Percentiles rank a stretch among this genome's conserved stretches.
These are phyloP conservation scores for Morpho helenor DNA, from an alignment of 2,888 invertebrate genomes.

Conservation along the genomic window DNA sequence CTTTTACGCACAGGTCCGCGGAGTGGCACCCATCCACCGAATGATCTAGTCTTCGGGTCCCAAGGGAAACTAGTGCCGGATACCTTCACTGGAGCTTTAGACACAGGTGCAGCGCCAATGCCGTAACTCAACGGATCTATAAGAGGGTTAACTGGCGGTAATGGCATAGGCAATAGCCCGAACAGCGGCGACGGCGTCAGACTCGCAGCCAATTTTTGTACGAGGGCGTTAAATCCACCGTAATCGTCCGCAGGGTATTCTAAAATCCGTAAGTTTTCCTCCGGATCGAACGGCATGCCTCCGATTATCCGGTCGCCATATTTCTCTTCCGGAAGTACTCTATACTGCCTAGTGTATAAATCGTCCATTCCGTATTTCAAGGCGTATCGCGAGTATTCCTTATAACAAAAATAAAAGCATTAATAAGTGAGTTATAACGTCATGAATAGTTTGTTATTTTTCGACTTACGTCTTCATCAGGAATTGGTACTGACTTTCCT, in stretches of 20 bases:
- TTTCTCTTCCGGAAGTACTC: slow-evolving; percentile 60
- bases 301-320: slow-evolving; percentile 58
- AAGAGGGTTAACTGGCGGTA: slow-evolving; percentile 26
- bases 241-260: slow-evolving; percentile 57
- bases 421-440: not conserved
- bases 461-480: slow-evolving; percentile 32
- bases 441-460: not conserved
- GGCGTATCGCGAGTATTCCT: slow-evolving; percentile 43
- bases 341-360: slow-evolving; percentile 54
- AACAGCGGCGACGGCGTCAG: slow-evolving; percentile 31
- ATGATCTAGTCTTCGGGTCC: slow-evolving; percentile 61
- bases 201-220: slow-evolving; percentile 53
- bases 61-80: slow-evolving; percentile 59
- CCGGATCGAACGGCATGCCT: slow-evolving; percentile 60
- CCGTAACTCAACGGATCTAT: slow-evolving; percentile 36
- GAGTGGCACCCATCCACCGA: slow-evolving; percentile 65
- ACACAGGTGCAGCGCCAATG: slow-evolving; percentile 36
- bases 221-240: slow-evolving; percentile 62
- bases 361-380: slow-evolving; percentile 61
- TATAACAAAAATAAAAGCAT: not conserved
- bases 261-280: slow-evolving; percentile 57
- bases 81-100: slow-evolving; percentile 37
- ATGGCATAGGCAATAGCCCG: slow-evolving; percentile 32
- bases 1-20: slow-evolving; percentile 33
- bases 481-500: slow-evolving; percentile 5